Conservation (phyloP, 2,797 vertebrate species). For the Galago senegalensis region DNA sequence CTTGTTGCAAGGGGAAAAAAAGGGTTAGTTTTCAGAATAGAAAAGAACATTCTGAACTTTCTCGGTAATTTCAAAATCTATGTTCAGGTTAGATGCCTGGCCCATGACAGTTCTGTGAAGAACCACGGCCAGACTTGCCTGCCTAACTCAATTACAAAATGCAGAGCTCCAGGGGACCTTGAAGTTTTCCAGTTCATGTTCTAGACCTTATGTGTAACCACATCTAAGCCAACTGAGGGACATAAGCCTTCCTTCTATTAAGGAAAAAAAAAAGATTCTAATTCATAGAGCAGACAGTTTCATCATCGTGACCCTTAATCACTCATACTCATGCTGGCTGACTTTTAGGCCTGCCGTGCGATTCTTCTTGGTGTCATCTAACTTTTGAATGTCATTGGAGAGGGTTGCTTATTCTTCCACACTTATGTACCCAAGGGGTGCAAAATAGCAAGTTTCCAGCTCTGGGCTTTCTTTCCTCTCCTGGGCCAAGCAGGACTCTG, state of each 20-base stretch:
- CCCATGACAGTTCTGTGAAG: background rate
- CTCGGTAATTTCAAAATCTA: constrained; percentile 59
- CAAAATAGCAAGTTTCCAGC: fast-evolving
- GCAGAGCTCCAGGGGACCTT: background rate
- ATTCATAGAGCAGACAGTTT: background rate
- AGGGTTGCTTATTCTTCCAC: background rate
- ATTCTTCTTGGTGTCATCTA: background rate
- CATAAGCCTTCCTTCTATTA: background rate
- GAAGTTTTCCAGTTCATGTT: background rate
- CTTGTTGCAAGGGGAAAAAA: background rate
- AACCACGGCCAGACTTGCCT: background rate
- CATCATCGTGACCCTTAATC: background rate
- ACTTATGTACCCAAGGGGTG: fast-evolving
- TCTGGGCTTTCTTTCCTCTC: background rate
- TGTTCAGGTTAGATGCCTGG: background rate
- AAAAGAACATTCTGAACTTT: constrained; percentile 6
- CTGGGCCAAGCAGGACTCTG: background rate
- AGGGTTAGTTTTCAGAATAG: background rate
- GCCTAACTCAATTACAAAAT: background rate
- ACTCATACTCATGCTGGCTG: too few relatives aligned
- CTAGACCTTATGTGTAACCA: background rate
- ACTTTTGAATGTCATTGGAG: background rate
- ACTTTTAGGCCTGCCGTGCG: fast-evolving
- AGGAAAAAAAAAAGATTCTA: background rate
- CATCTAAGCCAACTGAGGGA: background rate